Conservation (phyloP, 2,113 vertebrate genomes). For the Proteles cristata region DNA sequence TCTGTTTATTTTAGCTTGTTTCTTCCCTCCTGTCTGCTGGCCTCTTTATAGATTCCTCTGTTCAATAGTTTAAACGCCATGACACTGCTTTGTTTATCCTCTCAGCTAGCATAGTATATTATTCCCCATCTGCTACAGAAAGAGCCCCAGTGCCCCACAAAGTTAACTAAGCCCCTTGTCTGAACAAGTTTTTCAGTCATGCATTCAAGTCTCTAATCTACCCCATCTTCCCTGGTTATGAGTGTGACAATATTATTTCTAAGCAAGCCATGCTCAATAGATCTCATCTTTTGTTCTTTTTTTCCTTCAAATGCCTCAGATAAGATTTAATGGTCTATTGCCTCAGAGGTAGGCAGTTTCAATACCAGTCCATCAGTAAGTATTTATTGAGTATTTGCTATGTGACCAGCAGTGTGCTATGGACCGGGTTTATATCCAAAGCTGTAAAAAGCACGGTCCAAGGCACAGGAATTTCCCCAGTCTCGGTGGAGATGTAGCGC, state of each 20-base stretch:
- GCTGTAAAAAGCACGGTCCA: neutral
- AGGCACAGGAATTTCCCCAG: neutral
- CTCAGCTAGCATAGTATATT: constrained; percentile 33
- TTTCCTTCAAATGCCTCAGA: constrained; percentile 25
- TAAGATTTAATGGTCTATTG: neutral
- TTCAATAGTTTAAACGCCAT: constrained; percentile 64
- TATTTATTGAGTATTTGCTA: constrained; percentile 32
- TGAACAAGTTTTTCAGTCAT: constrained; percentile 54
- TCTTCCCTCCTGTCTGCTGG: constrained; percentile 28
- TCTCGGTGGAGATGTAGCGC: neutral
- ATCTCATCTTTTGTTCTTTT: constrained; percentile 24
- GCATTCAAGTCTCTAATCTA: constrained; percentile 46
- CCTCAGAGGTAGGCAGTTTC: constrained; percentile 25
- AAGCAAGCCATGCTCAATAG: constrained; percentile 15
- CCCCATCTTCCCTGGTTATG: neutral
- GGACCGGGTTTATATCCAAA: neutral
- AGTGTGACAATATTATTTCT: constrained; percentile 49
- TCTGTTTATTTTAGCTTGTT: constrained; percentile 73
- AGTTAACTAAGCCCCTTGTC: constrained; percentile 50
- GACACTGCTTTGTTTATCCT: constrained; percentile 62
- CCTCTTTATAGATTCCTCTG: constrained; percentile 59
- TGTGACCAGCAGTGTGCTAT: neutral
- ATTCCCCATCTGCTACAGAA: constrained; percentile 62
- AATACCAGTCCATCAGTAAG: neutral
- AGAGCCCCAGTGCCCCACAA: constrained; percentile 28